phyloP scores from a whole-genome alignment of 2,113 vertebrate genomes.

The Catharus fuscescens region DNA sequence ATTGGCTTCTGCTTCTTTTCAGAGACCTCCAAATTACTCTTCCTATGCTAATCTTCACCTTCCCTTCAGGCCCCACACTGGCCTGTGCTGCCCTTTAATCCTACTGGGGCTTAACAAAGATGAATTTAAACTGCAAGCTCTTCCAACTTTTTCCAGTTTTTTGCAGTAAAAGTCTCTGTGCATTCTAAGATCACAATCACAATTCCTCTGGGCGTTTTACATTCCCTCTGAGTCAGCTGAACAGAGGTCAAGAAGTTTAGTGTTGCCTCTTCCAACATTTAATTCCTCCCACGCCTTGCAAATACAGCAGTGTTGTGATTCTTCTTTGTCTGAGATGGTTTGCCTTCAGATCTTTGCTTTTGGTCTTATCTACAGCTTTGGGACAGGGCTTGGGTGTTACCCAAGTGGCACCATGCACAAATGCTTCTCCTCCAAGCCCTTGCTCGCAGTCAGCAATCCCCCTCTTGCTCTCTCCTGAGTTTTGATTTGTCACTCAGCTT shows the following conservation, averaged over 20 bases:
- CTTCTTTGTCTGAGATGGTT: neutral
- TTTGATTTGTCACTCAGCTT: neutral
- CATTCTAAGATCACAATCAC: slow-evolving; percentile 7
- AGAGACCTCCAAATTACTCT: slow-evolving; percentile 31
- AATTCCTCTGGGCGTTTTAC: neutral
- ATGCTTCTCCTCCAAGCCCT: neutral
- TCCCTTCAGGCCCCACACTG: neutral
- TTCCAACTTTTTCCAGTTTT: slow-evolving; percentile 12
- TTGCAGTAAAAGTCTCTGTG: neutral
- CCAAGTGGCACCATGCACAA: neutral
- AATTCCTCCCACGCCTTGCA: neutral
- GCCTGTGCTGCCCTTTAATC: slow-evolving; percentile 8
- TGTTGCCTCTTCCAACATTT: neutral
- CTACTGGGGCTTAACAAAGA: neutral
- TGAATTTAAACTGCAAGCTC: slow-evolving; percentile 10
- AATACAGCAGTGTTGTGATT: neutral
- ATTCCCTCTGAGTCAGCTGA: slow-evolving; percentile 34
- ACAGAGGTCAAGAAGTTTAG: slow-evolving; percentile 22
- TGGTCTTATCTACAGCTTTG: neutral
- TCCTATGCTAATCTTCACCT: slow-evolving; percentile 31
- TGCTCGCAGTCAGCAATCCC: neutral
- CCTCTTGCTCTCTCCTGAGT: neutral
- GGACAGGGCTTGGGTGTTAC: neutral
- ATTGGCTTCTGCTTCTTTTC: slow-evolving; percentile 55
- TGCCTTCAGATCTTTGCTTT: neutral